Evolutionary conservation across 2,888 invertebrate species (phyloP), one percentile per base, ranked within the genome.

Genomic region (Tuberolachnus salignus): DNA sequence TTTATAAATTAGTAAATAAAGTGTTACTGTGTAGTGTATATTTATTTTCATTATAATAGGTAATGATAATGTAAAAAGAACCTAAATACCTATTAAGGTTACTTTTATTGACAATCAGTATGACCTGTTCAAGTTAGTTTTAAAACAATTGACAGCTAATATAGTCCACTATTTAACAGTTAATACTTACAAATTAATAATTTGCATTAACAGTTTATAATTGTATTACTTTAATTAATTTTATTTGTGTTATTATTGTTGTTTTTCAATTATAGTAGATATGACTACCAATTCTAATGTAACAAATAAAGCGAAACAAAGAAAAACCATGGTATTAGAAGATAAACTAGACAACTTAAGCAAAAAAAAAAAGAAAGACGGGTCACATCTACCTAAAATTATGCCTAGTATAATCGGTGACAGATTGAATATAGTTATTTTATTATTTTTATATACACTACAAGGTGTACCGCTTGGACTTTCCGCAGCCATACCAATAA

Each of bases 381-480:
- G 21, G 3, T 69, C 14, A 9, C 19, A 78, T 6, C 14, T 14
- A 2, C 0, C 34, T 42, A 61, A 69, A 26, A 44, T 61, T 61
- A 4, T 64, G 16, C 78, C 71, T 59, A 51, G 21, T 44, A 59
- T 49, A 21, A 42, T n/a, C 21, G 94, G 94, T 16, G 94, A 95
- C 86, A 89, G 90, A 83, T 85, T 88, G 72, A 97, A 94, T 85
- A 94, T 98, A 83, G 90, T 92, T 16, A 89, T 98, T 81, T 88
- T 99, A 67, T 89, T 97, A 82, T 95, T 98, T 85, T 88, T 99
- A 6, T 99, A 99, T 85, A 89, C 98, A 59, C 88, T 98, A 26
- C 95, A 97, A 89, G 98, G 98, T 9, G 93, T 95, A 85, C 99
- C 99, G 0, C 87, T 99, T 3, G 99, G 99, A 1, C 87, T 99